Evolutionary conservation across 2,797 vertebrate genomes (phyloP).

Genomic region (Cirrhinus molitorella): DNA sequence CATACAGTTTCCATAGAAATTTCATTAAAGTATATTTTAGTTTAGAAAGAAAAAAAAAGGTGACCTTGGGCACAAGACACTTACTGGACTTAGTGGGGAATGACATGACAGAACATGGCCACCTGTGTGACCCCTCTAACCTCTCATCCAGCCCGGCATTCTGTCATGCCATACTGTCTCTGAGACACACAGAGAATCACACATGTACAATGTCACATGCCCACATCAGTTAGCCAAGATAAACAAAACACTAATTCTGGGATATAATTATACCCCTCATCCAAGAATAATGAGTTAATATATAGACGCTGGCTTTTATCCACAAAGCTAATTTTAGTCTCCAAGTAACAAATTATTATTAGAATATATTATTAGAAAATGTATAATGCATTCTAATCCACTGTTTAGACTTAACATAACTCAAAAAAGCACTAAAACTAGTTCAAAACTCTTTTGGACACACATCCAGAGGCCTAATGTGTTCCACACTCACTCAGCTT

Average conservation of each 20-base stretch:
- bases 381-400: background rate
- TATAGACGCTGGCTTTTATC: background rate
- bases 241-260: background rate
- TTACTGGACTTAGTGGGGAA: constrained; percentile 31
- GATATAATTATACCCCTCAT: background rate
- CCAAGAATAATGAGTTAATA: background rate
- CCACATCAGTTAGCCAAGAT: background rate
- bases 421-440: background rate
- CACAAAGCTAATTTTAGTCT: background rate
- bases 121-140: constrained; percentile 72
- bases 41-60: background rate
- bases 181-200: constrained; percentile 10
- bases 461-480: background rate
- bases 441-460: background rate
- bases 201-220: background rate
- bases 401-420: background rate
- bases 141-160: constrained; percentile 16
- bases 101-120: constrained; percentile 58
- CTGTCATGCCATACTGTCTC: background rate
- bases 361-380: no score
- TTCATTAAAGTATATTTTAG: background rate
- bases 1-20: background rate
- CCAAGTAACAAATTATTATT: no score
- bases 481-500: constrained; percentile 6
- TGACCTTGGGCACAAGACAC: constrained; percentile 5